Base-by-base conservation (phyloP, 2,797 vertebrate genomes). In the Oceanodroma leucorhoa region DNA sequence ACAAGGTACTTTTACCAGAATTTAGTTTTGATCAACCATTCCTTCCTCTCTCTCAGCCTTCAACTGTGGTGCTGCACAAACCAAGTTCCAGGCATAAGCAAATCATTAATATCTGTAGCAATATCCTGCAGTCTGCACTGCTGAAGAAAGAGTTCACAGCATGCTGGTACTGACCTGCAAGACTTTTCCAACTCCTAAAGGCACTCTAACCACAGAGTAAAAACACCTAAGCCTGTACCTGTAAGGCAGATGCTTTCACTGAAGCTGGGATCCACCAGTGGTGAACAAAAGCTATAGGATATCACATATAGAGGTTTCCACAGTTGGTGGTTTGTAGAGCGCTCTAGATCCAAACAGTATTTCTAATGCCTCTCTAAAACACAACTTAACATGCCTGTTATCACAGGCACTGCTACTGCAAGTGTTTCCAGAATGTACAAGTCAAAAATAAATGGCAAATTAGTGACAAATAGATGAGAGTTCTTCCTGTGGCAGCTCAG, bases 331-430 rank as follows among this genome's bases (percentile, higher is more conserved):
- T 67, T 43, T 65, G 30, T 5, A 48, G 30, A 34, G 16, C n/a
- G 66, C 20, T 83, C 29, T 29, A 58, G 14, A 29, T 19, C n/a
- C 64, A 57, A 34, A 18, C 7, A 15, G 3, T 21, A 36, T 86
- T 89, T 61, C 40, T 57, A 36, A 36, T 16, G 10, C 30, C 14
- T 16, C 20, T 58, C 30, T 51, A 16, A 50, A 36, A 5, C 16
- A 36, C 11, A 67, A 1, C 22, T 54, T 32, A 40, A n/a, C 15
- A 1, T 0, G 0, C 3, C 20, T 53, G 29, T 27, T 73, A 29
- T 24, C 73, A 53, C 24, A 70, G 14, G 22, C 27, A 60, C 34
- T 61, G 34, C 41, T 50, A 3, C 7, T 45, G 12, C 20, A 67
- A 67, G 53, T 23, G 9, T 34, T 40, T 53, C 40, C 43, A 64